These are phyloP conservation scores for Irena cyanogastra DNA, from an alignment of 2,113 vertebrate species.

Conservation along the genomic window DNA sequence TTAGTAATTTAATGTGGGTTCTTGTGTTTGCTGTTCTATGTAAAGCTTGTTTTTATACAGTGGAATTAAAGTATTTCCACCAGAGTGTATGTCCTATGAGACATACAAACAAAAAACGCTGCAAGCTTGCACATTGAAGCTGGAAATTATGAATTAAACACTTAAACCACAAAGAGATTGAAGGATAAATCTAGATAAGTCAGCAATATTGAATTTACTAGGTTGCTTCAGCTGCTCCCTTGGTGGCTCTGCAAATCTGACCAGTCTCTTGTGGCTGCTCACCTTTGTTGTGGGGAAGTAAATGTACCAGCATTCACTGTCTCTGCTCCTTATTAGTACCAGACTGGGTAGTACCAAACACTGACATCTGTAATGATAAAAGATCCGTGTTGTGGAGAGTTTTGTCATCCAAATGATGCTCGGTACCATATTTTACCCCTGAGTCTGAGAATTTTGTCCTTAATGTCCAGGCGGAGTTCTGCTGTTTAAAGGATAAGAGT, in stretches of 20 bases:
- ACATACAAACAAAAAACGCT: not conserved
- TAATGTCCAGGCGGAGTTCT: not conserved
- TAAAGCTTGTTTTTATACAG: not conserved
- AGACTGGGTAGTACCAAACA: not conserved
- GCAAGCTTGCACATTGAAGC: not conserved
- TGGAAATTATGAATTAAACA: not conserved
- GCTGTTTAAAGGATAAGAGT: not conserved
- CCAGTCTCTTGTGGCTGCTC: not conserved
- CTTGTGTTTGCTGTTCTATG: not conserved
- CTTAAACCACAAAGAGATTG: not conserved
- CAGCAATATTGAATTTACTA: not conserved
- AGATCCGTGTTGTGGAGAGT: not conserved
- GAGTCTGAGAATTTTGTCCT: not conserved
- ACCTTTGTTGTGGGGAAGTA: not conserved
- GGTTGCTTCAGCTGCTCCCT: fast-evolving
- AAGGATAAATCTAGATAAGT: not conserved
- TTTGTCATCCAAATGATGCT: not conserved
- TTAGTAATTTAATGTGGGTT: not conserved
- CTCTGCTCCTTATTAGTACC: not conserved
- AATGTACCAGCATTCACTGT: not conserved
- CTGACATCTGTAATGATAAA: not conserved
- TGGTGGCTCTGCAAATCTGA: not conserved
- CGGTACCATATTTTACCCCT: not conserved
- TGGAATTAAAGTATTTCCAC: not conserved
- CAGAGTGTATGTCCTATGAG: not conserved